Evolutionary conservation across 2,113 vertebrate genomes (phyloP), one percentile per base, ranked within the genome.

Genomic region (Bucco capensis): DNA sequence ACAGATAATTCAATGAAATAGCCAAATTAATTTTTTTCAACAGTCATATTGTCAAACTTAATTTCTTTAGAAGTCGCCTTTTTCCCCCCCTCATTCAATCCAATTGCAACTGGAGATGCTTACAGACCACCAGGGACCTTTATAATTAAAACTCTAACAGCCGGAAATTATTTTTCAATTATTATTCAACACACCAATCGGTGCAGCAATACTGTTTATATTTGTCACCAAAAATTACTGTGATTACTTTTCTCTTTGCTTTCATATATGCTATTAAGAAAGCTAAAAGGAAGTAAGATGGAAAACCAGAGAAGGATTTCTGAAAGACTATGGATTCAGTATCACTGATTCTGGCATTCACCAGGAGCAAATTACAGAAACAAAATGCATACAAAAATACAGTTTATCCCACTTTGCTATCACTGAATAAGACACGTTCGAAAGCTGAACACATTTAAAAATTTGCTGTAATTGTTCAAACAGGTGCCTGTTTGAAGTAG

Each of bases 131-230:
- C 24, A 40, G 54, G 58, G 70, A 94, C 42, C 14, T 79, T 94
- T 90, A 87, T 62, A 89, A 94, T 85, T 79, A 85, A 77, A 74
- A 75, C 31, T 76, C 35, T 73, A 95, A 91, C 27, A 78, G 64
- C 14, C 77, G 79, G 60, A 89, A 88, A 90, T 90, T 92, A 81
- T 95, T 92, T 91, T 84, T 54, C 54, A 93, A 24, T 95, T 95
- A 74, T 75, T 93, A 73, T 47, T 79, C 66, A 87, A 73, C 10
- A 47, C 50, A 92, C 21, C 38, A 79, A 35, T 58, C 0, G 3
- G 49, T 80, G 56, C 19, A 87, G 70, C 31, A 91, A 81, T 57
- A 25, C 50, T 79, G 67, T 49, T 92, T 92, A 57, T 47, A 65
- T 85, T 87, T 89, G 31, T 56, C 62, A 89, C 33, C 47, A 89